Conservation (phyloP, 2,888 invertebrate species). For the Rotaria sp. region DNA sequence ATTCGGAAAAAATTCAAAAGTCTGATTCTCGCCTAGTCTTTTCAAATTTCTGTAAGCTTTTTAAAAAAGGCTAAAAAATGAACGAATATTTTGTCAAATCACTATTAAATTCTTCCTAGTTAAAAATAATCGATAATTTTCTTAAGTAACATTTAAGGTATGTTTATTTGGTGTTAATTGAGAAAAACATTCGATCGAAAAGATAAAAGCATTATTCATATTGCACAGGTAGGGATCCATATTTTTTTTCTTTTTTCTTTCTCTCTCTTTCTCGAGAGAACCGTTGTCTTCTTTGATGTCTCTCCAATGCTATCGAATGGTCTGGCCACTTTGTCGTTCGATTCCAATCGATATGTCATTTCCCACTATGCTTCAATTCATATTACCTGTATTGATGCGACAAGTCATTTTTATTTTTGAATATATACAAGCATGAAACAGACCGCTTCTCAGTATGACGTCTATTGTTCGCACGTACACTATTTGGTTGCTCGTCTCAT, state of each 20-base stretch:
- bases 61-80: too few species aligned
- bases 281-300: neutral
- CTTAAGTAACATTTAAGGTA: neutral
- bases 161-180: neutral
- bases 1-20: too few species aligned
- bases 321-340: neutral
- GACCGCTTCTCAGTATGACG: neutral
- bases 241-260: neutral
- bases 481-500: slow-evolving; percentile 8
- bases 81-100: too few species aligned
- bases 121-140: too few species aligned
- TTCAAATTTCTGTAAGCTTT: too few species aligned
- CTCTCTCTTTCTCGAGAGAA: neutral
- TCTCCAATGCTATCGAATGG: neutral
- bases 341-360: slow-evolving; percentile 7
- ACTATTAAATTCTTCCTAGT: too few species aligned
- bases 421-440: slow-evolving; percentile 18
- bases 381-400: neutral
- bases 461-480: slow-evolving; percentile 15
- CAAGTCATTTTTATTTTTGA: neutral
- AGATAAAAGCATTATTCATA: neutral
- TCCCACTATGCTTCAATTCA: slow-evolving; percentile 1
- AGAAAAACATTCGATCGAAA: neutral
- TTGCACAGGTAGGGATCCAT: neutral
- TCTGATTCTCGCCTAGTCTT: too few species aligned